Conservation (phyloP, 1,140 invertebrate species). For the Drosophila neocordata region DNA sequence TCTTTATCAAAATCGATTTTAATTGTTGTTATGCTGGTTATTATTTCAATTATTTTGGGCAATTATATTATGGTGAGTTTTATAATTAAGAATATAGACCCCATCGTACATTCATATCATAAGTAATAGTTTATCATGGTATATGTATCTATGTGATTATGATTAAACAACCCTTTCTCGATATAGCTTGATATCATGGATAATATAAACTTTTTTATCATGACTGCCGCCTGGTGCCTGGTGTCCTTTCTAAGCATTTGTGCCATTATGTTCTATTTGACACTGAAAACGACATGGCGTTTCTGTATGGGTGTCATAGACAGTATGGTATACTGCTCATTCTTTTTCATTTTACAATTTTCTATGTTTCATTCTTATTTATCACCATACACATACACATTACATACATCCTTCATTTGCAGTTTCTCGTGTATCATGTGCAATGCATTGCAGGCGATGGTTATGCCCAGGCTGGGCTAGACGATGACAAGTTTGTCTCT, state of each 20-base stretch:
- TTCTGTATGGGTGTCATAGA: conserved; percentile 29
- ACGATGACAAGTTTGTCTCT: conserved; percentile 52
- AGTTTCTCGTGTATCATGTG: conserved; percentile 67
- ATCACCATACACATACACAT: conserved; percentile 1
- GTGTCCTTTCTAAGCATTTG: conserved; percentile 45
- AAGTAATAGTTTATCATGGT: no score
- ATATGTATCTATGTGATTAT: no score
- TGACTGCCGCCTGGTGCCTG: conserved; percentile 9
- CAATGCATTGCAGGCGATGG: conserved; percentile 51
- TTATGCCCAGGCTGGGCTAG: conserved; percentile 17
- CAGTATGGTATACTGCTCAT: conserved; percentile 18
- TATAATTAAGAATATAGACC: no score
- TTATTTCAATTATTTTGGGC: conserved; percentile 9
- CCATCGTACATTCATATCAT: no score
- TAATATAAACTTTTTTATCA: conserved; percentile 17
- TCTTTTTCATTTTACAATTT: no score
- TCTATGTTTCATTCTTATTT: conserved; percentile 7
- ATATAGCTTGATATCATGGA: conserved; percentile 47
- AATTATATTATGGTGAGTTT: conserved; percentile 38
- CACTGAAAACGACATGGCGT: conserved; percentile 15
- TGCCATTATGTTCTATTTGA: conserved; percentile 6
- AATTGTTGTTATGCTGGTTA: conserved; percentile 19
- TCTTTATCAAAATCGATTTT: conserved; percentile 21
- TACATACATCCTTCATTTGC: conserved; percentile 48
- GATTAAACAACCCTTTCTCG: background rate